Percentiles rank a stretch among this genome's conserved stretches.
These are phyloP conservation scores for Motacilla tschutschensis DNA, from an alignment of 2,113 vertebrate species.

Conservation along the genomic window DNA sequence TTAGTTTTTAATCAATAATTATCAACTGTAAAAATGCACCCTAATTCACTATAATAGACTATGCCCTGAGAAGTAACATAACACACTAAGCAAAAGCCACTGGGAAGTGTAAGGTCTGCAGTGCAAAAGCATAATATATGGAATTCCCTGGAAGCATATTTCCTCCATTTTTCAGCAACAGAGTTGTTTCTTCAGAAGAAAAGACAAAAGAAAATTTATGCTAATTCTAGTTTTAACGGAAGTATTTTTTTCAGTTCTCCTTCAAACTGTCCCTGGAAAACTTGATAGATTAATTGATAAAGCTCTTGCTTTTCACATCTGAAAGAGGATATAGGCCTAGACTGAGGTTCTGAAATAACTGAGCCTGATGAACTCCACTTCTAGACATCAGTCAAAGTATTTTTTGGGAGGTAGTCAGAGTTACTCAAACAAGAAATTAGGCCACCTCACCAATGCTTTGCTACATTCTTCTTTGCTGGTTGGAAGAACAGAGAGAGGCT, in stretches of 20 bases:
- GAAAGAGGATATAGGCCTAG: background rate
- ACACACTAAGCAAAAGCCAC: slow-evolving; percentile 36
- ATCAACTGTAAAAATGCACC: slow-evolving; percentile 56
- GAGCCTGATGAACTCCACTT: background rate
- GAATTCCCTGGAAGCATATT: slow-evolving; percentile 49
- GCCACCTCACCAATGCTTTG: slow-evolving; percentile 15
- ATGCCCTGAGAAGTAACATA: slow-evolving; percentile 72
- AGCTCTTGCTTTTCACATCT: slow-evolving; percentile 7
- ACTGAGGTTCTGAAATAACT: background rate
- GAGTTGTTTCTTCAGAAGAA: slow-evolving; percentile 1
- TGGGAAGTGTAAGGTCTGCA: slow-evolving; percentile 38
- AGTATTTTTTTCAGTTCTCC: background rate
- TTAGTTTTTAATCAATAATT: slow-evolving; percentile 22
- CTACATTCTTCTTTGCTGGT: slow-evolving; percentile 50
- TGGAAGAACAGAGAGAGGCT: slow-evolving; percentile 2
- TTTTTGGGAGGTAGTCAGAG: slow-evolving; percentile 34
- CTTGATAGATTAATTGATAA: background rate
- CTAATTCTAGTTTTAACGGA: background rate
- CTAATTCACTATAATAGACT: slow-evolving; percentile 63
- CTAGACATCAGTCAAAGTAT: slow-evolving; percentile 6
- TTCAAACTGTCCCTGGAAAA: background rate
- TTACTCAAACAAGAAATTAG: background rate
- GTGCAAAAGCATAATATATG: slow-evolving; percentile 30
- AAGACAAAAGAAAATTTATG: background rate
- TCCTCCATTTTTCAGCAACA: slow-evolving; percentile 8